Base-by-base conservation (phyloP, 2,888 invertebrate genomes). In the Pelosia muscerda region DNA sequence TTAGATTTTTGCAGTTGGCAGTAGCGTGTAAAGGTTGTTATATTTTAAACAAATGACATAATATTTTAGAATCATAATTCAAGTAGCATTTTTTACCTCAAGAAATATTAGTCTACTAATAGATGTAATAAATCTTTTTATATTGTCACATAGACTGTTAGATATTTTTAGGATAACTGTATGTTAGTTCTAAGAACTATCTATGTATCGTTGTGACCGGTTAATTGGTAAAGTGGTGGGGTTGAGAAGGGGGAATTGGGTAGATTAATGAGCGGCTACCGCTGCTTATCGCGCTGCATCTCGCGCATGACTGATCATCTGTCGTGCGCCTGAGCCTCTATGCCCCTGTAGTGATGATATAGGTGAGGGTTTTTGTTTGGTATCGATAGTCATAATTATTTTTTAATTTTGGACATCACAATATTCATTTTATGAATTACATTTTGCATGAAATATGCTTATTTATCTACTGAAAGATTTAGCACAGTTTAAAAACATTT, bases 271-370 rank as follows among this genome's bases (percentile, higher is more conserved):
- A 95, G 94, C 90, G 90, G 94, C 94, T 94, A 94, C 94, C 86
- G 94, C 90, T 82, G 87, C 92, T 94, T 94, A 94, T 94, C 94
- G 86, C 81, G 90, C 90, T 88, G 90, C 92, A 94, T 94, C 94
- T 90, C 89, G 94, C 93, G 92, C 93, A 94, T 94, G 95, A 95
- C 91, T 94, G 95, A 95, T 95, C 94, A 94, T 94, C 94, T 94
- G 95, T 94, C 94, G 92, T 94, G 93, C 91, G 90, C 92, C 87
- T 90, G 93, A 93, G 93, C 91, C 89, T 90, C 90, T 88, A 86
- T 82, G 79, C 70, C 31, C 31, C 49, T 74, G 70, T 88, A 92
- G 92, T 84, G 91, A 83, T 81, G 91, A 71, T 71, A 68, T 53
- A 67, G 71, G 13, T 56, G 13, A 38, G 38, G 22, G 53, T n/a